Base-by-base conservation (phyloP, 2,888 invertebrate genomes). In the Laspeyria flexula region DNA sequence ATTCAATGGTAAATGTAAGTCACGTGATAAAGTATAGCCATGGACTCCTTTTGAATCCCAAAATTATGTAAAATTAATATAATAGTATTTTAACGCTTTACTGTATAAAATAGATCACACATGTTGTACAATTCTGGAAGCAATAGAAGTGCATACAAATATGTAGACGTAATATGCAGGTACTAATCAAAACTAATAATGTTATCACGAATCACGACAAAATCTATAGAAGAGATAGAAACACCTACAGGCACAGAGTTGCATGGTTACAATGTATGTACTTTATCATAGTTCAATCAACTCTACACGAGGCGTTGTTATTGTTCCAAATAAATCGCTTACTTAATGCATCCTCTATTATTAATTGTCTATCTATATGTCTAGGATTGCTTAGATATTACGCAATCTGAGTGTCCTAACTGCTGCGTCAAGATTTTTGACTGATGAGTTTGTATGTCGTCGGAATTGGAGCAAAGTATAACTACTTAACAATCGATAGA, bases 251-350 rank as follows among this genome's bases (percentile, higher is more conserved):
- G 51, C 23, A 52, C n/a, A 55, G 43, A 49, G 50, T 34, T 50
- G 30, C 37, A 31, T 7, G 9, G 35, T 25, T 37, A 43, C 55
- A 38, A 51, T 46, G 69, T 69, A 70, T 67, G 58, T 63, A 58
- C 45, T 50, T 70, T 66, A 73, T 73, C 71, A 56, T 43, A 73
- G 77, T 82, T 85, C 81, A 85, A 57, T 80, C 71, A 84, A 83
- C 84, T 56, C 65, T 63, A 71, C 81, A 80, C 77, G 72, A 73
- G 76, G 61, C 52, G 40, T 34, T 38, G 42, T 45, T 57, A 70
- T 55, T 78, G 79, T 51, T 77, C 79, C 64, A 78, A 73, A 77
- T 79, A 79, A 79, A 71, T 66, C 53, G 76, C 73, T 65, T 67
- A 73, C 53, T 56, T 63, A 60, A 43, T 51, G 43, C 49, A 55